Conservation (phyloP, 2,888 invertebrate species). For the Ectropis crepuscularia region DNA sequence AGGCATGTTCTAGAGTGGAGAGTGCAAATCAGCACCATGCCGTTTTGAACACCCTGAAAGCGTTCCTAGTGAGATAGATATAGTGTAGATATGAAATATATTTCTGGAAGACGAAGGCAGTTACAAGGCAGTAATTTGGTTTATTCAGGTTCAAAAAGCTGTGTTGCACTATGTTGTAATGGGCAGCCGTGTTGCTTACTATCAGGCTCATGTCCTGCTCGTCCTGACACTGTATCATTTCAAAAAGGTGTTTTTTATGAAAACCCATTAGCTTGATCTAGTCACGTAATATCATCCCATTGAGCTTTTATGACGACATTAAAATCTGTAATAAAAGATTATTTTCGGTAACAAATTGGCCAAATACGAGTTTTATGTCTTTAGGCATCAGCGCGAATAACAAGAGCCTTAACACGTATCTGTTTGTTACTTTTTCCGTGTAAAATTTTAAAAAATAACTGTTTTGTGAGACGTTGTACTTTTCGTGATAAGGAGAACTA, state of each 20-base stretch:
- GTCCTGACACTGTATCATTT: not conserved
- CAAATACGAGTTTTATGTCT: conserved; percentile 21
- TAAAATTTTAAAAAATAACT: not conserved
- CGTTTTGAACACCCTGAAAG: no score
- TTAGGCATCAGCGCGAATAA: conserved; percentile 15
- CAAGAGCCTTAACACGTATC: conserved; percentile 1
- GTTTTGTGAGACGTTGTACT: no score
- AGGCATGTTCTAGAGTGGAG: no score
- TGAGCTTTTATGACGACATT: conserved; percentile 22
- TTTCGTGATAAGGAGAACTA: no score
- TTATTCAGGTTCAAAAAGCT: no score
- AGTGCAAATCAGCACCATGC: no score
- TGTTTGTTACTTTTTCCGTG: not conserved
- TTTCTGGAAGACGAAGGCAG: no score
- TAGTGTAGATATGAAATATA: no score
- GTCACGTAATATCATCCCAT: conserved; percentile 6
- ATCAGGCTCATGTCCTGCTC: not conserved
- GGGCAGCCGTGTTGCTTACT: no score
- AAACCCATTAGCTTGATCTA: not conserved
- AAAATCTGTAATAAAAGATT: conserved; percentile 28
- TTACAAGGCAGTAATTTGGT: no score
- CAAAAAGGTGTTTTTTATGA: not conserved
- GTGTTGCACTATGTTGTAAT: no score
- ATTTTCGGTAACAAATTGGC: conserved; percentile 26
- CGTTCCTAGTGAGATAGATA: no score